Base-by-base conservation (phyloP, 1,140 invertebrate species). In the Gryllus bimaculatus region DNA sequence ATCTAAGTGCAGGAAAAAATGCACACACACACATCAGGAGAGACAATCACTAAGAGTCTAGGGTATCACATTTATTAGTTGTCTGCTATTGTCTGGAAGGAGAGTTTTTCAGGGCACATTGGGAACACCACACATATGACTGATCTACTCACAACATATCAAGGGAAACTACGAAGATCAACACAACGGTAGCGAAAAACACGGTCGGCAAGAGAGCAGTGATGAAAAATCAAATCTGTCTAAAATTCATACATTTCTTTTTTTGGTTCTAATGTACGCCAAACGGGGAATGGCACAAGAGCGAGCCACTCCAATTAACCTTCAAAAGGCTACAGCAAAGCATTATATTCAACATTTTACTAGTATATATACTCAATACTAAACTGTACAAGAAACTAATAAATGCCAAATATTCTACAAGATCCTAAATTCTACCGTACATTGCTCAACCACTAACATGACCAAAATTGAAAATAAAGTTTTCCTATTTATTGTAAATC, bases 301-400 rank as follows among this genome's bases (percentile, higher is more conserved):
- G 10, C 10, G 54, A 10, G 54, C 18, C 54, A 66, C 18, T 66
- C 54, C 54, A 3, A 66, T 13, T 10, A 66, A 18, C 18, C 54
- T 66, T 66, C 54, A 66, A 66, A 66, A 13, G 54, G 54, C 54
- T 66, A 66, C 54, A 66, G 54, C 54, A 66, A 66, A 66, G 54
- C 54, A 66, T 66, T 66, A 66, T 66, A 66, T 66, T 66, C 54
- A 66, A 66, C 54, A 13, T 10, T 66, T 13, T 66, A 13, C 54
- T 66, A 66, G 54, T 66, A 66, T 66, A 66, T 66, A 66, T 66
- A 66, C 54, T 66, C 54, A 66, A 66, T 66, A 66, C 54, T 66
- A 66, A 66, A 66, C 18, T 66, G 54, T 66, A 66, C 54, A 66
- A 66, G 54, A 66, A 66, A 18, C 54, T 66, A 66, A 66, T 66